Base-by-base conservation (phyloP, 2,797 vertebrate species). In the Chelonia mydas region DNA sequence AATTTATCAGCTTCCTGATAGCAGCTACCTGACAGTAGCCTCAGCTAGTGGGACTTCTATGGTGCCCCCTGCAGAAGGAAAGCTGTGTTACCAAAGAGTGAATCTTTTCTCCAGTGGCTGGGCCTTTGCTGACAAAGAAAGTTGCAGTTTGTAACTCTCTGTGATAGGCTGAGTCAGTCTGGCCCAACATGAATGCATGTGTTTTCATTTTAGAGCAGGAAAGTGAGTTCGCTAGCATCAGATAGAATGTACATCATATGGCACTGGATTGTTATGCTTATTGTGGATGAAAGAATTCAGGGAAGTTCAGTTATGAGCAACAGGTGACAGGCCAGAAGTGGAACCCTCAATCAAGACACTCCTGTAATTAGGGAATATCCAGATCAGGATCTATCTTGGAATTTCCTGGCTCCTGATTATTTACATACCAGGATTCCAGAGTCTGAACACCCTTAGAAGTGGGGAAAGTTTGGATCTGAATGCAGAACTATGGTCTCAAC, bases 161-260 rank as follows among this genome's bases (percentile, higher is more conserved):
- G 1, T 4, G 94, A 85, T 0, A 0, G 27, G 19, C 1, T 78
- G 9, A 55, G 2, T 61, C 27, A 86, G 19, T 4, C 0, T 0
- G 4, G 87, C 90, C 11, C 16, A 65, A 93, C 51, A 5, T 47
- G 4, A 13, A 87, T 37, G 3, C 37, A 47, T 49, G 12, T 25
- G 11, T 47, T 10, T 51, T 61, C 31, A 41, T 3, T 57, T 25
- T 16, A 55, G 12, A 86, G 27, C 25, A 57, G 3, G 23, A 77
- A 90, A 93, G 1, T 37, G 2, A 10, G 2, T 33, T 37, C 83
- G 82, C 31, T 0, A 55, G 79, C 49, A 31, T n/a, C 61, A 88
- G 16, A 45, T 2, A 87, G 57, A 84, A 78, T 28, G 41, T 15
- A 12, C 9, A 41, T 0, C 3, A 55, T 1, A 1, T 11, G 21